Evolutionary conservation across 2,888 invertebrate genomes (phyloP).

Genomic region (Unio pictorum): DNA sequence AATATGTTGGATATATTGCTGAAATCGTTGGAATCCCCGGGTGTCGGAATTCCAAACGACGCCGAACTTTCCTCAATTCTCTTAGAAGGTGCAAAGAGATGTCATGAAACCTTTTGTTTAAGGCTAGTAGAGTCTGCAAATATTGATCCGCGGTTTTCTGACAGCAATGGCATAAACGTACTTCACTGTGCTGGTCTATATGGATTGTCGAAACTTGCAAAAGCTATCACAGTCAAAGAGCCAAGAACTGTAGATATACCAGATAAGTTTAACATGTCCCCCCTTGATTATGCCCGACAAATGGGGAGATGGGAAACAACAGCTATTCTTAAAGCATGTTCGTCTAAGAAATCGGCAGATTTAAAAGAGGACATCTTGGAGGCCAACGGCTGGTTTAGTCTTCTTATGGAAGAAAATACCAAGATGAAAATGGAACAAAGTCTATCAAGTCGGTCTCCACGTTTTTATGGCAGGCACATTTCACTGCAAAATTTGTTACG

Average conservation of each 20-base stretch:
- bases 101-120: conserved; percentile 15
- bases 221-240: conserved; percentile 7
- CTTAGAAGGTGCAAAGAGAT: conserved; percentile 2
- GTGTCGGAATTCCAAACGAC: neutral
- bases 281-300: conserved; percentile 15
- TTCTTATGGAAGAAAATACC: neutral
- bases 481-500: conserved; percentile 2
- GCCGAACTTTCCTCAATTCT: neutral
- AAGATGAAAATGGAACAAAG: neutral
- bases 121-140: conserved; percentile 8
- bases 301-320: conserved; percentile 4
- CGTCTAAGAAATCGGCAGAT: too few species aligned
- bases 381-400: conserved; percentile 16
- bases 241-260: conserved; percentile 2
- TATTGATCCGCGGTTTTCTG: conserved; percentile 9
- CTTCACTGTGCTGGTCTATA: conserved; percentile 29
- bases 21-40: neutral
- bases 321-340: too few species aligned
- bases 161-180: conserved; percentile 14
- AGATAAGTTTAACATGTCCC: conserved; percentile 9
- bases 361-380: neutral
- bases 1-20: neutral
- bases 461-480: neutral
- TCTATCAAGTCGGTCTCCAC: neutral
- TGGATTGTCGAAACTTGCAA: conserved; percentile 15